A percentile compares a stretch with the other conserved stretches of the same genome.
phyloP scores from a whole-genome alignment of 2,113 vertebrate species.

The Phodopus roborovskii region DNA sequence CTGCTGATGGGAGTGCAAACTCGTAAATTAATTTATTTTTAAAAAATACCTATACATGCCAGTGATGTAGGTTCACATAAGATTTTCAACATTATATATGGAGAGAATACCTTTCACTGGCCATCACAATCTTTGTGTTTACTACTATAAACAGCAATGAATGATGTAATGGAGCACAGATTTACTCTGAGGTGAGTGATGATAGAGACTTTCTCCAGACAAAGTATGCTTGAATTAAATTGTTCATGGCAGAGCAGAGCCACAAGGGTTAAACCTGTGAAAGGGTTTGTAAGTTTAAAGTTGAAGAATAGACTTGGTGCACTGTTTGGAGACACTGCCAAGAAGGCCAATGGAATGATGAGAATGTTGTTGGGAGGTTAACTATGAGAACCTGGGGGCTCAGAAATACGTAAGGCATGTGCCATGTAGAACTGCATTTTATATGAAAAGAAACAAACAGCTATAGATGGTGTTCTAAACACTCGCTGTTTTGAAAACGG shows the following conservation, averaged over 20 bases:
- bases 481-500: neutral
- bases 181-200: neutral
- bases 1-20: too few species aligned
- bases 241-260: accelerated
- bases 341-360: neutral
- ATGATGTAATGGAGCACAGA: neutral
- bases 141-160: neutral
- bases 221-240: neutral
- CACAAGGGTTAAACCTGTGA: neutral
- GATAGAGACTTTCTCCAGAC: neutral
- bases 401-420: neutral
- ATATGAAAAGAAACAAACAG: neutral
- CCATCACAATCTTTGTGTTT: neutral
- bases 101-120: neutral
- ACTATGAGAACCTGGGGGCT: neutral
- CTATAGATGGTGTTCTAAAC: neutral
- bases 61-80: neutral
- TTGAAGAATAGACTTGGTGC: neutral
- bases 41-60: neutral
- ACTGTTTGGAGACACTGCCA: neutral
- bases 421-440: neutral
- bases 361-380: neutral
- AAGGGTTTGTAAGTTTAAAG: neutral
- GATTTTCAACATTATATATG: slow-evolving; percentile 8
- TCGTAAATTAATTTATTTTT: too few species aligned